These are phyloP conservation scores for Archaeoteleia sp. DNA, from an alignment of 2,888 invertebrate genomes.

Conservation along the genomic window DNA sequence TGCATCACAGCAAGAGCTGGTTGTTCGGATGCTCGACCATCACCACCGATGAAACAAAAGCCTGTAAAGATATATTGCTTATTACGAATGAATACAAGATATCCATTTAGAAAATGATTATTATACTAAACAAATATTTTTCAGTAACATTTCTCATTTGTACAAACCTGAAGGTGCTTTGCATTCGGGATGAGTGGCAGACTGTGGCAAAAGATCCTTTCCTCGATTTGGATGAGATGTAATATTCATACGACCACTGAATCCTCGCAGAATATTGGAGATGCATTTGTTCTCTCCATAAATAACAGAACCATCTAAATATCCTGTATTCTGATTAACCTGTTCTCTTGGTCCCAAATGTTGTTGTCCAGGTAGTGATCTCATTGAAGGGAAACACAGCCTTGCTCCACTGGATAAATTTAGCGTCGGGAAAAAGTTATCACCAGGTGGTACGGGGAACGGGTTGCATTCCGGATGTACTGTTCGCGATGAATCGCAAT, in stretches of 20 bases:
- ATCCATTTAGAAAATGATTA: background rate
- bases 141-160: no score
- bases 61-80: no score
- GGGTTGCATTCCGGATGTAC: constrained; percentile 97
- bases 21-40: constrained; percentile 94
- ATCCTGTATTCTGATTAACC: constrained; percentile 95
- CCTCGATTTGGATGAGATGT: constrained; percentile 84
- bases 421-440: constrained; percentile 91
- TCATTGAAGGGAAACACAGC: constrained; percentile 95
- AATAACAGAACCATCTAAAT: constrained; percentile 89
- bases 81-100: background rate
- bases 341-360: constrained; percentile 92
- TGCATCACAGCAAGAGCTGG: constrained; percentile 92
- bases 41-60: constrained; percentile 91
- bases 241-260: constrained; percentile 88
- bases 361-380: constrained; percentile 93
- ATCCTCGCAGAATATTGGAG: constrained; percentile 84
- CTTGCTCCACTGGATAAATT: constrained; percentile 89
- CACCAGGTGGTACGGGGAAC: constrained; percentile 90
- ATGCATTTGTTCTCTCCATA: constrained; percentile 94
- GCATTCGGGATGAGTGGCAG: constrained; percentile 89
- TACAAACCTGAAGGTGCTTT: constrained; percentile 84
- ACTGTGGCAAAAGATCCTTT: constrained; percentile 87
- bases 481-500: constrained; percentile 89
- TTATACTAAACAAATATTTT: background rate